Base-by-base conservation (phyloP, 2,888 invertebrate species). In the Nudaria mundana region DNA sequence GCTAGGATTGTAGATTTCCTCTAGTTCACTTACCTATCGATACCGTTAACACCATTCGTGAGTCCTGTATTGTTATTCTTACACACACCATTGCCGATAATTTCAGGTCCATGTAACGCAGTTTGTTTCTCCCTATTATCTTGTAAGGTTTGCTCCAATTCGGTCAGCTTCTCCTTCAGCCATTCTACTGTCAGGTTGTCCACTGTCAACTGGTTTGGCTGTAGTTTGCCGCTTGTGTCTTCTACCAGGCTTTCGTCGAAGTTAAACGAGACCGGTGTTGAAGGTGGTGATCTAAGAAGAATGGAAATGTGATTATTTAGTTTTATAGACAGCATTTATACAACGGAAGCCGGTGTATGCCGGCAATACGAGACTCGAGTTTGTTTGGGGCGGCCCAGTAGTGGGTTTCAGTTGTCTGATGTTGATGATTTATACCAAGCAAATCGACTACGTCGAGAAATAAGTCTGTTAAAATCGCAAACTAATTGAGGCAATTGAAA, bases 101-200 rank as follows among this genome's bases (percentile, higher is more conserved):
- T 87, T 65, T 89, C 89, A 0, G 89, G 85, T 0, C 90, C 91
- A 52, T 91, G 90, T 48, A 92, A 73, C 44, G 90, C 91, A 0
- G 89, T 75, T 60, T 93, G 91, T 60, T 92, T 93, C 66, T 94
- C 94, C 69, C 96, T 93, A 47, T 92, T 93, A 40, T 95, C 94
- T 71, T 93, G 94, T 25, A 97, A 87, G n/a, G 92, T 90, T n/a
- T 89, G 75, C 76, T 97, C 97, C 48, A 97, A 76, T 58, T 97
- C 96, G 10, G 90, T 91, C 37, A 96, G 82, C 68, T 95, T 94
- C 52, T 93, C 94, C 62, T 95, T 92, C 40, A 98, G 81, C 94
- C 95, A 95, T 66, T 97, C 97, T 24, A 96, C 94, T 0, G 98
- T 98, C 18, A 97, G 91, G 77, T 97, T 97, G 78, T 98, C 97